Evolutionary conservation across 1,140 invertebrate genomes (phyloP), one percentile per base, ranked within the genome.

Genomic region (Diorhabda sublineata): DNA sequence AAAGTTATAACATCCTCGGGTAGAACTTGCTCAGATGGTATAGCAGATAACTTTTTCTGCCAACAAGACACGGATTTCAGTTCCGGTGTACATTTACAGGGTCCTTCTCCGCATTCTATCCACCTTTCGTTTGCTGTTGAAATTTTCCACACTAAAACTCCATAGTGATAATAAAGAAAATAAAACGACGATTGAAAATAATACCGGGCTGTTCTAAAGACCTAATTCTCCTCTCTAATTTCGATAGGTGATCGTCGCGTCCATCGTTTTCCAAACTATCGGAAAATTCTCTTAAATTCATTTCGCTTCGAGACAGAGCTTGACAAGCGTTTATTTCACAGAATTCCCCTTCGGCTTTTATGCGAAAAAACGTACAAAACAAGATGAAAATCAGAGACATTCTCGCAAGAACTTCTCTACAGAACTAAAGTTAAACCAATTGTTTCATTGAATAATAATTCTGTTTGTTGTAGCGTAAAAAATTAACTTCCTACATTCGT

Each of bases 151-250:
- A 90, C 89, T 88, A 75, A 59, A 77, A 72, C 43, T 26, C 26
- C 26, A 26, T 26, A 26, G 26, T 26, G 26, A 26, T 26, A 26
- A 26, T 26, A 26, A 26, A 1, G 47, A 52, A 52, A 52, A 52
- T 52, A 8, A 52, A 3, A n/a, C 3, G 2, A 52, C 6, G n/a
- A 52, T 6, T 52, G 9, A 52, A 52, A 52, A 52, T 52, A 52
- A 8, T 80, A 87, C 89, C 84, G 68, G 90, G 87, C 79, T 92
- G 89, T 81, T 92, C 91, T 69, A 92, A 86, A 1, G 90, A 89
- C 69, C 88, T 81, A 6, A 92, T 76, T 64, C 90, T 81, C 67
- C 88, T 84, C 72, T 92, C 90, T 26, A 92, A 80, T 68, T 87
- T 79, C 8, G 69, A 45, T 7, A 79, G 61, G 59, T 73, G 66